These are phyloP conservation scores for Melanerpes formicivorus DNA, from an alignment of 2,113 vertebrate genomes.

Conservation along the genomic window DNA sequence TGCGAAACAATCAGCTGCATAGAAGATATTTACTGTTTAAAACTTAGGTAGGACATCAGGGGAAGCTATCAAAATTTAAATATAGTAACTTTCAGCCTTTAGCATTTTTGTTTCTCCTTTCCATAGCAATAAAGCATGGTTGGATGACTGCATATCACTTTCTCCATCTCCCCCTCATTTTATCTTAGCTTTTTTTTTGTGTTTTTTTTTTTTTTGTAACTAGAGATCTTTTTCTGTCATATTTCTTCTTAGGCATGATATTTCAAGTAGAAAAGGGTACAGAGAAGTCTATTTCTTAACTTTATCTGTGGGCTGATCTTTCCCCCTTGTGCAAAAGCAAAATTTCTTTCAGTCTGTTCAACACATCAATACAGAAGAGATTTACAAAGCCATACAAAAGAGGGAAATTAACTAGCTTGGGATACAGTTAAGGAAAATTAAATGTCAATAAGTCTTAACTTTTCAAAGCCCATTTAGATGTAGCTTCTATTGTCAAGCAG, in stretches of 20 bases:
- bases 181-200: background rate
- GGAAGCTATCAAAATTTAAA: background rate
- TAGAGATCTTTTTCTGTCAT: background rate
- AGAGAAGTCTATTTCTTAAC: background rate
- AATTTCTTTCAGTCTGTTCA: background rate
- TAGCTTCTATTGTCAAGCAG: background rate
- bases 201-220: background rate
- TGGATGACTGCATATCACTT: background rate
- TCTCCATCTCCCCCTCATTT: fast-evolving
- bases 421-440: background rate
- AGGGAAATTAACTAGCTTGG: background rate
- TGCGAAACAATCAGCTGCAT: background rate
- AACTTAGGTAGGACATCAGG: background rate
- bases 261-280: background rate
- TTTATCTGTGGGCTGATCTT: background rate
- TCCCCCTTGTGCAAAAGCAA: background rate
- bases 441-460: background rate
- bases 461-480: background rate
- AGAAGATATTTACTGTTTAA: background rate
- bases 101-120: background rate
- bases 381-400: background rate
- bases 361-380: background rate
- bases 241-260: background rate
- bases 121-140: background rate
- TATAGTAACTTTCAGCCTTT: background rate